Evolutionary conservation across 2,888 invertebrate species (phyloP).

Genomic region (Polymixis flavicincta): DNA sequence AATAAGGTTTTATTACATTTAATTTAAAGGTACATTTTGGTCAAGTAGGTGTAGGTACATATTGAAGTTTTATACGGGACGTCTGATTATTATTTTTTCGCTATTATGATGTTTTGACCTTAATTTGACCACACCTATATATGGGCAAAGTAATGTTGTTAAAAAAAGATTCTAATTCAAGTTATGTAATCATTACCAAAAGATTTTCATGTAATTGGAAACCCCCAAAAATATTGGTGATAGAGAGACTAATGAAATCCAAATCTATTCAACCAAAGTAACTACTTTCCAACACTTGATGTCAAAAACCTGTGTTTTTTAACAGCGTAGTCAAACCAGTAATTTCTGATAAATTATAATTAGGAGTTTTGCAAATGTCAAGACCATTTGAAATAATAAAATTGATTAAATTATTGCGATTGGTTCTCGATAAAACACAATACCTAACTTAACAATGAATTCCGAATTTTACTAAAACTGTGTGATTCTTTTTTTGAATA

Average conservation of each 20-base stretch:
- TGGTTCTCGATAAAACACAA: not conserved
- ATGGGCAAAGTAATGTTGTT: not conserved
- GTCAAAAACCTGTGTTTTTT: not conserved
- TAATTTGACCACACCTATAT: not conserved
- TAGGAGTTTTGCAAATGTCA: slow-evolving; percentile 13
- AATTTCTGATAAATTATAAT: slow-evolving; percentile 1
- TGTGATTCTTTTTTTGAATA: not conserved
- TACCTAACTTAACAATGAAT: not conserved
- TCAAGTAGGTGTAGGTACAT: not conserved
- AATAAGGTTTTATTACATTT: too few relatives aligned
- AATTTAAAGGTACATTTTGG: not conserved
- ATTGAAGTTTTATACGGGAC: not conserved
- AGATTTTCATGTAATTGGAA: not conserved
- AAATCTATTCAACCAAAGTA: not conserved
- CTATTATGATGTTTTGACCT: not conserved
- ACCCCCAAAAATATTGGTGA: not conserved
- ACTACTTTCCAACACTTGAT: not conserved
- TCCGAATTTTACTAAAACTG: not conserved
- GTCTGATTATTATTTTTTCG: not conserved
- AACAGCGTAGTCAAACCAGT: slow-evolving; percentile 14
- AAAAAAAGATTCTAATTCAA: not conserved
- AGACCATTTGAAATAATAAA: not conserved
- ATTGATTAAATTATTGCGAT: not conserved
- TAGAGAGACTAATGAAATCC: not conserved
- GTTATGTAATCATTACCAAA: not conserved